Evolutionary conservation across 2,888 invertebrate species (phyloP), one percentile per base, ranked within the genome.

Genomic region (Noctua fimbriata): DNA sequence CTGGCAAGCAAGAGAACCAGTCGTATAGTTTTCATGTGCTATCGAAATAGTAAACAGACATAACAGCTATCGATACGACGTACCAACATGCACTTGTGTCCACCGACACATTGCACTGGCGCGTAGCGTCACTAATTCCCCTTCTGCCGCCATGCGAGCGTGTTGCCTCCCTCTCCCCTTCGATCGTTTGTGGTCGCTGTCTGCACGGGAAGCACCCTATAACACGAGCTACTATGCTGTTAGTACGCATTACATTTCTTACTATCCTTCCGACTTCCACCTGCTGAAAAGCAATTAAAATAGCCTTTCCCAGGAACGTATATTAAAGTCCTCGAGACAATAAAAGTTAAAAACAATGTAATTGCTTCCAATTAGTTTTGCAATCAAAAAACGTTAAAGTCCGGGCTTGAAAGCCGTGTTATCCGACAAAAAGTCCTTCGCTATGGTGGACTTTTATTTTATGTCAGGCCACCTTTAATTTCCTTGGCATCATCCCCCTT

Each of bases 401-500:
- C 78, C 66, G 21, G 69, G 69, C 72, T 76, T 70, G 0, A 71
- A 24, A 72, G 71, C 21, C 67, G 47, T 79, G 73, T 81, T 85
- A 85, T 77, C 85, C 73, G 83, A 78, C 87, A 89, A 86, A 89
- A 89, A 88, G 82, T 85, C 85, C 73, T 81, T 79, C 82, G 88
- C 90, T 91, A 87, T 84, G 82, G 84, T 85, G 87, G 79, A 88
- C 78, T 93, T 93, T 93, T 92, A 92, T 93, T 92, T 93, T 92
- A 93, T 94, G 93, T 90, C 89, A 89, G 87, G 88, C 84, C 87
- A 88, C 88, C 87, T 94, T 94, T 93, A 94, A 93, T 94, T 94
- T 92, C 90, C 92, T 90, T 85, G 87, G 87, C 85, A 78, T 88
- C 82, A 88, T 90, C 89, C 90, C 88, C 89, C 88, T 93, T 93